Evolutionary conservation across 1,140 invertebrate genomes (phyloP), one percentile per base, ranked within the genome.

Genomic region (Anagrus nilaparvatae): DNA sequence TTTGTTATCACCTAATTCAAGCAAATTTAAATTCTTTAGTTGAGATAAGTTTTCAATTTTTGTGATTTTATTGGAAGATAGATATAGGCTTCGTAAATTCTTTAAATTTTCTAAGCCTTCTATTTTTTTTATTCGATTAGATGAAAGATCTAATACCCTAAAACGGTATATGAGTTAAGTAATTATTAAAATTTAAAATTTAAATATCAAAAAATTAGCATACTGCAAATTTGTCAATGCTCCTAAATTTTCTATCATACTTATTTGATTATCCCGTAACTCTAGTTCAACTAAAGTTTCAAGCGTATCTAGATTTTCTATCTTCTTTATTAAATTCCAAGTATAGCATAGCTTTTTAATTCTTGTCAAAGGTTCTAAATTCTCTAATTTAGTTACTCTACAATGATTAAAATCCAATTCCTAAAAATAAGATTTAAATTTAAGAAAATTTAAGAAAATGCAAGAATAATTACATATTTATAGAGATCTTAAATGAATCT

Each of bases 181-280:
- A 38, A 2, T 45, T 37, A 20, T 33, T 41, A 44, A 18, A 35
- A 8, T 14, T 12, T 31, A 34, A 37, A 31, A 24, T 16, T 8
- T 29, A 34, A 29, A 21, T 10, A 13, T 27, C 31, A 16, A 19
- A 18, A n/a, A n/a, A 8, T n/a, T 9, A 40, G 77, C 83, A 76
- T 77, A 93, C 87, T 93, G 79, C 31, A 99, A 69, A 73, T 97
- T 96, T 2, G 87, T 77, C 8, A 97, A 73, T 16, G 72, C 61
- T 49, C 89, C 82, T 13, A 97, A 68, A 63, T 92, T 92, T 66
- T 96, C 91, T 54, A 97, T 92, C 46, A 76, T 71, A 1, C 78
- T 81, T 32, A 97, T 89, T 69, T 94, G 91, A 70, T 97, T 99
- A 66, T 98, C 96, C 63, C 97, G 95, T 1, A 99, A 70, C 55